Evolutionary conservation across 2,888 invertebrate genomes (phyloP), one percentile per base, ranked within the genome.

Genomic region (Tortricodes alternella): DNA sequence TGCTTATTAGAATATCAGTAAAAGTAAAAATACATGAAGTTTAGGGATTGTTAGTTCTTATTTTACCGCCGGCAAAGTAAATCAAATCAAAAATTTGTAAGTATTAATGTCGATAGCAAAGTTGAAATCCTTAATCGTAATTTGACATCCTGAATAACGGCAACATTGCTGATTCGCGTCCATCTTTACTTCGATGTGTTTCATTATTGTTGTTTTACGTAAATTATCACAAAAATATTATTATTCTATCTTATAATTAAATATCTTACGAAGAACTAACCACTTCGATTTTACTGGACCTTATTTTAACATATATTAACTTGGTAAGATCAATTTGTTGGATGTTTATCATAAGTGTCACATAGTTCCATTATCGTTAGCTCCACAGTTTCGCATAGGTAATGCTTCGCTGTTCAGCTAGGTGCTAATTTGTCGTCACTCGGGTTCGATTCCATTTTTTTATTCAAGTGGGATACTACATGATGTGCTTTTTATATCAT

Each of bases 101-200:
- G 18, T 38, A 13, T 15, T 29, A 43, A 50, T 56, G 16, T 27
- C 29, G 19, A 49, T 44, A 21, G 8, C 29, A 21, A 53, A 29
- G n/a, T n/a, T 5, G 5, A 5, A 27, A 50, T 56, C 49, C 56
- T 50, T 9, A 56, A 50, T 49, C 43, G 35, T 46, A 41, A 41
- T 50, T 51, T 58, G 50, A 57, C 57, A 37, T 57, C 39, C 37
- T 46, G 38, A 39, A 57, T 57, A 51, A 51, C 66, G 67, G 75
- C 86, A 88, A 87, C 84, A 84, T 78, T 68, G 78, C 74, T 78
- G 85, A 85, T 85, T 85, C 80, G 89, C 90, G 89, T 90, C 90
- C 90, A 90, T 90, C 89, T 89, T 89, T 87, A 80, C 80, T 80
- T 85, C 86, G 85, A 83, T 89, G 87, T 89, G 83, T 87, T 89